A percentile compares a stretch with the other conserved stretches of the same genome.
phyloP scores from a whole-genome alignment of 2,888 invertebrate genomes.

The Microchrysa polita region DNA sequence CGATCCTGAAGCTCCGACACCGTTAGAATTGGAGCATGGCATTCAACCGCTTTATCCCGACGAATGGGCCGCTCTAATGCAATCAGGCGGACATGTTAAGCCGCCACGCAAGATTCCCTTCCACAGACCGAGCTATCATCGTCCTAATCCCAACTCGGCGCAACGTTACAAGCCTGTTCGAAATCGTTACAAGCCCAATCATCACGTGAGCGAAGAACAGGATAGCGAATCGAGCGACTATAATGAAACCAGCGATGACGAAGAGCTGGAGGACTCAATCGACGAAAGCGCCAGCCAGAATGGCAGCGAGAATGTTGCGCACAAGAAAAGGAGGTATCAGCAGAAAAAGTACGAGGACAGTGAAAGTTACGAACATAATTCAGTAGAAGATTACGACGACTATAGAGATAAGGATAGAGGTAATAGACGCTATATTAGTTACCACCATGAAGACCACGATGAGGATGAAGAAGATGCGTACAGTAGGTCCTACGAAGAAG shows the following conservation, averaged over 20 bases:
- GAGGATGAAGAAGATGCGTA: background rate
- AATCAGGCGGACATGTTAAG: background rate
- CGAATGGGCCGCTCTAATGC: slow-evolving; percentile 12
- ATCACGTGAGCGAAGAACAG: background rate
- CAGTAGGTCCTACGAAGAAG: slow-evolving; percentile 22
- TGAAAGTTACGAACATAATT: background rate
- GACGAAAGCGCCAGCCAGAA: background rate
- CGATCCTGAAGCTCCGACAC: background rate
- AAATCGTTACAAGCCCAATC: background rate
- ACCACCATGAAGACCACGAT: slow-evolving; percentile 23
- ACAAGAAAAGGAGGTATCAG: background rate
- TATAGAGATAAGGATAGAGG: background rate
- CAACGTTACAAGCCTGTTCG: background rate
- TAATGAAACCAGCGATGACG: background rate
- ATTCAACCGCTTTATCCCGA: slow-evolving; percentile 32
- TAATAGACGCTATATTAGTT: background rate
- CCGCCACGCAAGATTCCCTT: slow-evolving; percentile 17
- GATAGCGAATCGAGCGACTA: background rate
- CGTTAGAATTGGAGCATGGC: background rate
- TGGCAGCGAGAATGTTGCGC: background rate
- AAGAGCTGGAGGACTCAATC: background rate
- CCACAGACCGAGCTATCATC: background rate
- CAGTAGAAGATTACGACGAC: background rate
- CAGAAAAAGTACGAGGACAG: background rate
- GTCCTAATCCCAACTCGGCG: background rate